Conservation (phyloP, 2,888 invertebrate genomes). For the Anoplius nigerrimus region DNA sequence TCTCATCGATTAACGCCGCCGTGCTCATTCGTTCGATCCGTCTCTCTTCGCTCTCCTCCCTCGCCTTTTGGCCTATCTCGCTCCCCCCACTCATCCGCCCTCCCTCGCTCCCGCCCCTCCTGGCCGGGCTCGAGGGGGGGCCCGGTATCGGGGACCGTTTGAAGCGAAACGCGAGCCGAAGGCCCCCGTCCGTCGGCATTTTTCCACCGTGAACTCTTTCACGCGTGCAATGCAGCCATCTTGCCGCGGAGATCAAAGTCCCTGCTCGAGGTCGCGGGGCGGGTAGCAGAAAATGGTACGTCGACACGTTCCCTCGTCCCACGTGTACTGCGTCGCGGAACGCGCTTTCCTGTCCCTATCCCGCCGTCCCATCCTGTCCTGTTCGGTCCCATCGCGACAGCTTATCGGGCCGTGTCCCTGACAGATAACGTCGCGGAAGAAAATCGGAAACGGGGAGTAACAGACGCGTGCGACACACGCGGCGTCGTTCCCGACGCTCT, state of each 20-base stretch:
- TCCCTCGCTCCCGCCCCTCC: not conserved
- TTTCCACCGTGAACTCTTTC: not conserved
- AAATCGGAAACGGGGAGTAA: no score
- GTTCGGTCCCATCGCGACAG: no score
- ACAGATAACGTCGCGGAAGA: no score
- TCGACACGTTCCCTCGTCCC: no score
- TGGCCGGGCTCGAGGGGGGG: not conserved
- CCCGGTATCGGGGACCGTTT: slow-evolving; percentile 32
- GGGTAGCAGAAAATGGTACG: not conserved
- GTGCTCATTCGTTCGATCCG: not conserved
- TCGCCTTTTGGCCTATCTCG: not conserved
- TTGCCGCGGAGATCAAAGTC: slow-evolving; percentile 22
- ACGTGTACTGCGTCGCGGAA: no score
- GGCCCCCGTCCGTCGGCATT: slow-evolving; percentile 10
- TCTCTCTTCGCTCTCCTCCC: not conserved
- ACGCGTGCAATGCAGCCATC: slow-evolving; percentile 21
- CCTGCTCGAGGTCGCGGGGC: slow-evolving; percentile 24
- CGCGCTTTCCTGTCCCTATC: no score
- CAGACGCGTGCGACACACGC: no score
- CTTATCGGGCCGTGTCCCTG: no score
- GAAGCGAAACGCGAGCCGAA: slow-evolving; percentile 26
- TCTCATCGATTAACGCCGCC: slow-evolving; percentile 18
- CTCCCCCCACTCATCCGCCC: not conserved
- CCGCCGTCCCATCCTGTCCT: no score
- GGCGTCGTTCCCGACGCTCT: no score